Conservation (phyloP, 2,888 invertebrate species). For the Lithophane socia region DNA sequence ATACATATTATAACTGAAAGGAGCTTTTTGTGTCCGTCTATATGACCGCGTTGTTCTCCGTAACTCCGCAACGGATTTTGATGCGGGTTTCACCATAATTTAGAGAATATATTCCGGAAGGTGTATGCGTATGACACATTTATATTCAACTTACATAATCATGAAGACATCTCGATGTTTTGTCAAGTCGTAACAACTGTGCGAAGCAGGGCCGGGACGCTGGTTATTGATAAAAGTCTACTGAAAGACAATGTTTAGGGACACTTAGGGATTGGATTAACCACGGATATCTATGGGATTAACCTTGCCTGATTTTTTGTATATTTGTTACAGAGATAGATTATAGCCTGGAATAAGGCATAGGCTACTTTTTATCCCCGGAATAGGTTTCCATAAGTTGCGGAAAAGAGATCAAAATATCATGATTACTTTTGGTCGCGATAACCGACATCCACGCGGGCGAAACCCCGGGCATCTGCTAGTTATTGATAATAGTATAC, state of each 20-base stretch:
- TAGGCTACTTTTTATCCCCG: too few relatives aligned
- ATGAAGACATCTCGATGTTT: neutral
- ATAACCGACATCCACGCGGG: too few relatives aligned
- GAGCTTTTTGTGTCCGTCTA: neutral
- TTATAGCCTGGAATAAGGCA: too few relatives aligned
- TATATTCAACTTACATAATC: neutral
- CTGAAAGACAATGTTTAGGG: neutral
- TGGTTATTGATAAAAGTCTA: neutral
- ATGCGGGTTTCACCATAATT: neutral
- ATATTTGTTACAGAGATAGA: too few relatives aligned
- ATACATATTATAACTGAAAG: too few relatives aligned
- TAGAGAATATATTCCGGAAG: neutral
- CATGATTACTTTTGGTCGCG: too few relatives aligned
- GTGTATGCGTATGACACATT: neutral
- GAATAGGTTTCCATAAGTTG: too few relatives aligned
- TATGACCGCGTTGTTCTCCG: neutral
- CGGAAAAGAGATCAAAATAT: too few relatives aligned
- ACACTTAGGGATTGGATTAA: neutral
- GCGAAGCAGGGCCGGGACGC: neutral
- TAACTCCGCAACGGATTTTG: neutral
- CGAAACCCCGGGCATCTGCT: too few relatives aligned
- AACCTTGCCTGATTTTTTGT: neutral
- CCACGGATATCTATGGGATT: too few relatives aligned
- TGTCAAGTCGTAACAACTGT: neutral
- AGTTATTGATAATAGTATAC: neutral